Conservation (phyloP, 2,113 vertebrate species). For the Ageneiosus marmoratus region DNA sequence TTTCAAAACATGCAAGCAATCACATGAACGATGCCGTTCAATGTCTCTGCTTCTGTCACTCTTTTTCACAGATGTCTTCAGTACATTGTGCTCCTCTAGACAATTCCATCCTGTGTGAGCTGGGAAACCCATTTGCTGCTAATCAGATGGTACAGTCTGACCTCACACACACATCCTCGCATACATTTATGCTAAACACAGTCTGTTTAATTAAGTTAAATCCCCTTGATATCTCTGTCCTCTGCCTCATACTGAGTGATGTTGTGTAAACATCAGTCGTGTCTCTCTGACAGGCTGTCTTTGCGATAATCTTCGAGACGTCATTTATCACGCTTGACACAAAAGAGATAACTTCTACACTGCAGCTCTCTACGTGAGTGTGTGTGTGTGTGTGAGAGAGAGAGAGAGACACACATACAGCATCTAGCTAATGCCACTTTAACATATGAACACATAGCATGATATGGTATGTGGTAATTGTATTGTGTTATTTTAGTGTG, state of each 20-base stretch:
- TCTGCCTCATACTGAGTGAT: neutral
- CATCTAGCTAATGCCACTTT: neutral
- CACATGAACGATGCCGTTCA: no score
- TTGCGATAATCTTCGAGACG: conserved; percentile 81
- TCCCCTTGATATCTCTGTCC: neutral
- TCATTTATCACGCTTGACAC: conserved; percentile 76
- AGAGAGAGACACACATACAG: no score
- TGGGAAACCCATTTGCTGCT: conserved; percentile 87
- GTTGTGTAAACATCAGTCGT: neutral
- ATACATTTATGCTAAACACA: neutral
- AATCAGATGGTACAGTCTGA: conserved; percentile 74
- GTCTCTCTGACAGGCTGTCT: conserved; percentile 71
- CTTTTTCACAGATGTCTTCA: conserved; percentile 36
- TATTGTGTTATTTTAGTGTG: neutral
- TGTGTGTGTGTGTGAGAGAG: neutral
- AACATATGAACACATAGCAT: neutral
- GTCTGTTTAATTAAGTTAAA: neutral
- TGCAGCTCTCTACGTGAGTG: conserved; percentile 88
- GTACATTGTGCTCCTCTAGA: conserved; percentile 50
- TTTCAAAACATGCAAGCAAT: no score
- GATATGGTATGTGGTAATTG: neutral
- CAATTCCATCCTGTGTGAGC: conserved; percentile 74
- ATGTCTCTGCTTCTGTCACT: neutral
- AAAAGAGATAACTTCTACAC: conserved; percentile 64
- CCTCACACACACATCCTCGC: neutral